Conservation (phyloP, 2,888 invertebrate species). For the Macrosoma leucophasiata region DNA sequence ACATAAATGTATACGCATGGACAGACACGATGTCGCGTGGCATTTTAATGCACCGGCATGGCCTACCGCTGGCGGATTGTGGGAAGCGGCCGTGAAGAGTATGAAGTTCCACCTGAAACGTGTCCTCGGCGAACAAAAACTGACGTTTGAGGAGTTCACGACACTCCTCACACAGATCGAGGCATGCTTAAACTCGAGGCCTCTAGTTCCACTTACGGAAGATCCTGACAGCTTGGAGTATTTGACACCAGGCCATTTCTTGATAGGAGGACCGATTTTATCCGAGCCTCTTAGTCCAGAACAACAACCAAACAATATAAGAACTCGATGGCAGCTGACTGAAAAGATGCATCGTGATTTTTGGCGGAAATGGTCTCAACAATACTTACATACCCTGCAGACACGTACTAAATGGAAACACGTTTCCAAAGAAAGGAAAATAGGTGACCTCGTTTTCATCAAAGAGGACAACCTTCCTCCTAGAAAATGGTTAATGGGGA, state of each 20-base stretch:
- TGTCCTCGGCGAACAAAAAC: slow-evolving; percentile 4
- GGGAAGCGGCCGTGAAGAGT: slow-evolving; percentile 18
- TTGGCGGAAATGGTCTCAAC: slow-evolving; percentile 11
- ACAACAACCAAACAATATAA: slow-evolving; percentile 1
- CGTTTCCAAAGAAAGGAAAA: neutral
- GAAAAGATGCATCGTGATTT: slow-evolving; percentile 14
- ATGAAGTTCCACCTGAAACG: slow-evolving; percentile 20
- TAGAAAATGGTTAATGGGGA: slow-evolving; percentile 9
- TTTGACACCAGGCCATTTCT: slow-evolving; percentile 17
- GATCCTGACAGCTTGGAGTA: slow-evolving; percentile 11
- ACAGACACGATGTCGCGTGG: slow-evolving; percentile 2
- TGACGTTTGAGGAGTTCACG: slow-evolving; percentile 15
- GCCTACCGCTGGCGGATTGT: slow-evolving; percentile 20
- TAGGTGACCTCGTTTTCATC: slow-evolving; percentile 9
- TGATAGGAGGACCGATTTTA: slow-evolving; percentile 12
- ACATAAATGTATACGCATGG: too few relatives aligned
- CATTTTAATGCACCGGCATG: slow-evolving; percentile 13
- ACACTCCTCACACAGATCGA: slow-evolving; percentile 20
- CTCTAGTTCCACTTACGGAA: slow-evolving; percentile 9
- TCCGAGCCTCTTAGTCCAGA: slow-evolving; percentile 8
- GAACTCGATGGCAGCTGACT: slow-evolving; percentile 9
- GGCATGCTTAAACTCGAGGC: slow-evolving; percentile 18
- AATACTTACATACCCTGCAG: slow-evolving; percentile 12
- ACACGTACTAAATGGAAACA: slow-evolving; percentile 9
- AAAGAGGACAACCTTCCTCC: slow-evolving; percentile 11